A percentile compares a stretch with the other conserved stretches of the same genome.
phyloP scores from a whole-genome alignment of 1,140 invertebrate species.

The Rhizoglyphus robini region DNA sequence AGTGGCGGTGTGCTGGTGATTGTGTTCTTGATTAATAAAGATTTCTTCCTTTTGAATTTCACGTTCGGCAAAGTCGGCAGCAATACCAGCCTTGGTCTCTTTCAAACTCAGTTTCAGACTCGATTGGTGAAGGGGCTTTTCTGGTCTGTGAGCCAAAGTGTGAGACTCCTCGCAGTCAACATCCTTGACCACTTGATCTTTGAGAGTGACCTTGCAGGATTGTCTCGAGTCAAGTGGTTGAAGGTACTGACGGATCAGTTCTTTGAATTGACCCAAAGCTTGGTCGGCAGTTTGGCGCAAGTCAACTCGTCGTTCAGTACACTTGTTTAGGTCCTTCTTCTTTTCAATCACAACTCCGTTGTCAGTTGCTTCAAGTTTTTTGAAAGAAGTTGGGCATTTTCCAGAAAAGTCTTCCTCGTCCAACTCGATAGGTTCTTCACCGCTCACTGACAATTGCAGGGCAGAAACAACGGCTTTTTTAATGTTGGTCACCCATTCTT shows the following conservation, averaged over 20 bases:
- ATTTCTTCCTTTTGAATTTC: not conserved
- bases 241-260: not conserved
- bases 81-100: not conserved
- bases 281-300: not conserved
- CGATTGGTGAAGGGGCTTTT: not conserved
- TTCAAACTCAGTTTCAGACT: not conserved
- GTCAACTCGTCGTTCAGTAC: slow-evolving; percentile 1
- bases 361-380: not conserved
- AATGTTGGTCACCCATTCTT: slow-evolving; percentile 10
- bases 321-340: slow-evolving; percentile 7
- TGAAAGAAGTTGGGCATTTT: not conserved
- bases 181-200: not conserved
- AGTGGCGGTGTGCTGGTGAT: slow-evolving; percentile 7
- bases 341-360: not conserved
- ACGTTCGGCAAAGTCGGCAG: not conserved
- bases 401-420: slow-evolving; percentile 11
- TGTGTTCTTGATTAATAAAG: not conserved
- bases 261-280: not conserved
- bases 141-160: not conserved
- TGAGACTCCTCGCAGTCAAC: slow-evolving; percentile 12
- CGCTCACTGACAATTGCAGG: not conserved
- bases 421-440: not conserved
- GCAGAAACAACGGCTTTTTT: slow-evolving; percentile 15
- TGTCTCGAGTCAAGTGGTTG: not conserved
- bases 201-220: not conserved